Base-by-base conservation (phyloP, 2,113 vertebrate species). In the Myxocyprinus asiaticus region DNA sequence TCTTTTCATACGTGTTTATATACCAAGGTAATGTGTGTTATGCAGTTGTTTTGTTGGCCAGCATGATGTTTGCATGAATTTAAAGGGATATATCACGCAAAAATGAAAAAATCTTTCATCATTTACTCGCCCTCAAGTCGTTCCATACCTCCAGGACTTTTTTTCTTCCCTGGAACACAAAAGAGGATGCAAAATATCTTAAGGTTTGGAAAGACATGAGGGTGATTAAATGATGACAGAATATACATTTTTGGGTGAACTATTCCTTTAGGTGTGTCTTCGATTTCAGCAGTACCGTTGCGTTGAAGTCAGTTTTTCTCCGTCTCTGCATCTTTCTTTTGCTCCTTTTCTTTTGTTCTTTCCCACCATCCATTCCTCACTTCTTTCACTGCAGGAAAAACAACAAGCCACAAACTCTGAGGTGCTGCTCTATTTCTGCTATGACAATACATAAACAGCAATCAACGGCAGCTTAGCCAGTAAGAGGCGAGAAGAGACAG, bases 381-480 rank as follows among this genome's bases (percentile, higher is more conserved):
- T 47, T 15, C 8, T 43, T 45, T 53, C 17, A 62, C 59, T 71
- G 48, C 59, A 17, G 59, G 67, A 55, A 51, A 47, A 64, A 71
- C 50, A 70, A 22, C 56, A 71, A 53, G 42, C 59, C 12, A 50
- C 69, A 79, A 64, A 58, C 43, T 22, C 63, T 48, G 62, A 73
- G 71, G 63, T 55, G n/a, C 53, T 74, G 55, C 45, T 74, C 48
- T 56, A 64, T 74, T 58, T 63, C 53, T 74, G 69, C 62, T 51
- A 55, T 55, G 17, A 74, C 78, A 73, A 45, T 72, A 67, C 62
- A 79, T 72, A 72, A 65, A 50, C 62, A 72, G 64, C 56, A 71
- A 72, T 64, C 48, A 55, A 65, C 50, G 33, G 55, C 59, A 65
- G 77, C 67, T 59, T 72, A 77, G 50, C 6, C 22, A 33, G 22